Evolutionary conservation across 2,113 vertebrate species (phyloP).

Genomic region (Microtus oregoni): DNA sequence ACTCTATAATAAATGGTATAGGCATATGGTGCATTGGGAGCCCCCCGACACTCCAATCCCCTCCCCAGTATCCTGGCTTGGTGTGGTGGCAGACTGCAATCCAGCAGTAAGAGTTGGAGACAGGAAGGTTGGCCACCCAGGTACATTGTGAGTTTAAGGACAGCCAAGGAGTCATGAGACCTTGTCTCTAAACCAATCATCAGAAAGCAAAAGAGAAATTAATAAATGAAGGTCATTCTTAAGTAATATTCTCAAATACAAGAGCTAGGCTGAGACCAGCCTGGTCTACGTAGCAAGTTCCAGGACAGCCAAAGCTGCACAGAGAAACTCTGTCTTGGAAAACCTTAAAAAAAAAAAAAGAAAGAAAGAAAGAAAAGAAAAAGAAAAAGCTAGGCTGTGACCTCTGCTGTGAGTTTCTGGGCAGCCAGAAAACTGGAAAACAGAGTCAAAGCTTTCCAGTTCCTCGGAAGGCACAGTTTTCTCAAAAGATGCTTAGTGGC

Average conservation of each 20-base stretch:
- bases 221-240: neutral
- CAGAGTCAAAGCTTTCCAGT: slow-evolving; percentile 17
- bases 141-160: neutral
- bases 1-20: neutral
- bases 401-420: slow-evolving; percentile 29
- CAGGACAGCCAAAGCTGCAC: neutral
- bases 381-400: neutral
- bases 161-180: neutral
- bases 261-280: neutral
- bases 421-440: slow-evolving; percentile 40
- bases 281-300: neutral
- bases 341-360: too few relatives aligned
- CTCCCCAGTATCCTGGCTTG: neutral
- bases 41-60: neutral
- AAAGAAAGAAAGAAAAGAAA: too few relatives aligned
- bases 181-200: neutral
- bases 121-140: neutral
- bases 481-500: slow-evolving; percentile 18
- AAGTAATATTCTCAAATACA: neutral
- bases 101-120: neutral
- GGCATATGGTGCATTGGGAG: neutral
- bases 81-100: neutral
- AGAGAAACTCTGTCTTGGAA: neutral
- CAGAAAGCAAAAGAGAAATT: neutral
- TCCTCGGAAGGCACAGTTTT: slow-evolving; percentile 48